A percentile compares a stretch with the other conserved stretches of the same genome.
Evolutionary conservation across 64 coral and sea anemone species (phyloP).

Genomic region (Trachythela sp.): DNA sequence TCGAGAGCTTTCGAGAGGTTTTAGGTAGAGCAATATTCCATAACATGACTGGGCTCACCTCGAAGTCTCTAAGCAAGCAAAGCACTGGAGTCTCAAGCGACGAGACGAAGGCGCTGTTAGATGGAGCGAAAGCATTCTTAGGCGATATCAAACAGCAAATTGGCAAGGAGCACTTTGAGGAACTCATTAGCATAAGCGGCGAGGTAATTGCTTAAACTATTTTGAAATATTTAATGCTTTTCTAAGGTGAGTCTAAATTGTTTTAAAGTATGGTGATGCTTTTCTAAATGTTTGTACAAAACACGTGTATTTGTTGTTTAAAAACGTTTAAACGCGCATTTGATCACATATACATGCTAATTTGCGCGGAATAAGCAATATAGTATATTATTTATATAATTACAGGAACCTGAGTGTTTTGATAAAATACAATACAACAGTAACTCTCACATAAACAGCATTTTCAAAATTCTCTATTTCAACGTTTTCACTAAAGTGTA

Average conservation of each 20-base stretch:
- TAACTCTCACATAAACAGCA: too few relatives aligned
- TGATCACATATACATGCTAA: not conserved
- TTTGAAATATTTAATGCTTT: not conserved
- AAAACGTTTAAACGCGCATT: not conserved
- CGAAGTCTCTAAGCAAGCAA: too few relatives aligned
- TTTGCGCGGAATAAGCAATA: not conserved
- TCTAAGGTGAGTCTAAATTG: too few relatives aligned
- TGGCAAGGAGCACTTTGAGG: not conserved
- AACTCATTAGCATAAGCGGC: not conserved
- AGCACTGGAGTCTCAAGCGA: not conserved
- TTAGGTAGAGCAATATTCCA: not conserved
- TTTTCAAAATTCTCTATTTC: too few relatives aligned
- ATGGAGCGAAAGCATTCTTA: not conserved
- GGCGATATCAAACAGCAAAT: not conserved
- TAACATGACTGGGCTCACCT: not conserved
- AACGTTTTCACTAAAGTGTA: too few relatives aligned
- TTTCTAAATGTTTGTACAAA: too few relatives aligned
- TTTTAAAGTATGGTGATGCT: too few relatives aligned
- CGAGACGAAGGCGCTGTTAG: not conserved
- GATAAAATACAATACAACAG: too few relatives aligned
- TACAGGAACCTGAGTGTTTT: too few relatives aligned
- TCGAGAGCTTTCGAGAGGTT: not conserved
- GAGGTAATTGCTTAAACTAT: not conserved
- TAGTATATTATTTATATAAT: too few relatives aligned
- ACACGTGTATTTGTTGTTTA: too few relatives aligned